Base-by-base conservation (phyloP, 2,888 invertebrate genomes). In the Dyspetes luteomarginatus region DNA sequence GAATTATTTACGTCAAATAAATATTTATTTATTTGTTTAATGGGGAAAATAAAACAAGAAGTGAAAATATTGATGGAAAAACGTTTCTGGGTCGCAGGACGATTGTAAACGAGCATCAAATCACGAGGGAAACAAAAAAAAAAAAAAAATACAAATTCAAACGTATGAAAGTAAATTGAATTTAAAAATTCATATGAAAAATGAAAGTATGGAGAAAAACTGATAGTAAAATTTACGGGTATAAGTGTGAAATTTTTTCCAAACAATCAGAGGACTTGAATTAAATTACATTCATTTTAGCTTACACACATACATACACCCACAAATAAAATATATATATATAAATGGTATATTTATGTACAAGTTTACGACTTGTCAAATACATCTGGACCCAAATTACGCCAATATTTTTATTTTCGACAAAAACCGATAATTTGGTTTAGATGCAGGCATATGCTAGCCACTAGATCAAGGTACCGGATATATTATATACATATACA, bases 151-250 rank as follows among this genome's bases (percentile, higher is more conserved):
- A 75, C 62, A 67, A 78, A 82, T 64, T 50, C 12, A 85, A 86
- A 88, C 86, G 83, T 84, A 89, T 89, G 90, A 90, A 90, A 90
- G 89, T 90, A 88, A 85, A 85, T 58, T 71, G 76, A 28, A 41
- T 83, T n/a, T 85, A 88, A 86, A 87, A 88, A 89, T 89, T 88
- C 83, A 87, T 86, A 85, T 82, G 65, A 78, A 71, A 43, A 71
- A 81, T 84, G 88, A 88, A 88, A 88, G 86, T 87, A 88, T 71
- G 83, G 83, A 77, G 41, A 60, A 55, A 36, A 1, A 36, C 12
- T 36, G 7, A 45, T 26, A 15, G 17, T 52, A 81, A 76, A 48
- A 76, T 72, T 71, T 52, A 71, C 43, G 56, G 62, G 84, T 82
- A 81, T 84, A 84, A 84, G 82, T 81, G 83, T n/a, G 48, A 62